A percentile compares a stretch with the other conserved stretches of the same genome.
Conservation (phyloP, 2,888 invertebrate genomes). For the Scaptomyza tumidula region DNA sequence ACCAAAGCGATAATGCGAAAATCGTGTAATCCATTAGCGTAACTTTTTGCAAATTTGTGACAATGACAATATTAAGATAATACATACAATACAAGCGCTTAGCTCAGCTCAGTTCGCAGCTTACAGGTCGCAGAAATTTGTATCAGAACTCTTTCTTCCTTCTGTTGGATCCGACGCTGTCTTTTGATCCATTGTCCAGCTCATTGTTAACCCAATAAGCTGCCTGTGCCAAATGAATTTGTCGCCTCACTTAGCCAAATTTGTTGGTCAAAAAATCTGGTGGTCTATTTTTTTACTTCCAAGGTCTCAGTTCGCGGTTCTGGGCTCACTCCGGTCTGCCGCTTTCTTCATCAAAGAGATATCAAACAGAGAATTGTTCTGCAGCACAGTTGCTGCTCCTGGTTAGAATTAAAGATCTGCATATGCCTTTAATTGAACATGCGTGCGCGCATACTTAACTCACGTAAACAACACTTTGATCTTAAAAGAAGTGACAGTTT, state of each 20-base stretch:
- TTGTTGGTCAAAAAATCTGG: constrained; percentile 45
- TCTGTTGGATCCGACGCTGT: neutral
- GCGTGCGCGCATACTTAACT: constrained; percentile 80
- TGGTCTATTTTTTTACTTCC: constrained; percentile 48
- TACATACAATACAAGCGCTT: constrained; percentile 59
- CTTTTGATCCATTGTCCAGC: constrained; percentile 11
- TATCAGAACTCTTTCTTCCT: neutral
- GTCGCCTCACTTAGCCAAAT: constrained; percentile 72
- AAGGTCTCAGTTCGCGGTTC: neutral
- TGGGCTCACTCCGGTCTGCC: neutral
- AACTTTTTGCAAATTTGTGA: constrained; percentile 84
- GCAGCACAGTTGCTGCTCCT: constrained; percentile 29
- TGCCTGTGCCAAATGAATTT: constrained; percentile 83
- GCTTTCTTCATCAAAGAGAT: constrained; percentile 58
- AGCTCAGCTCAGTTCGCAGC: constrained; percentile 2
- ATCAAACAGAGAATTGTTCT: constrained; percentile 67
- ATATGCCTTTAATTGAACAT: constrained; percentile 80
- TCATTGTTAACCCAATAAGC: constrained; percentile 44
- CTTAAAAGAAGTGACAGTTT: constrained; percentile 84
- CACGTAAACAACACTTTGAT: constrained; percentile 84
- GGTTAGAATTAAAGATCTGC: constrained; percentile 7
- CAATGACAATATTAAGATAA: constrained; percentile 85
- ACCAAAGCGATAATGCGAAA: constrained; percentile 85
- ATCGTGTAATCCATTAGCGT: constrained; percentile 85
- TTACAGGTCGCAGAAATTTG: neutral